Conservation (phyloP, 2,113 vertebrate genomes). For the Tychaedon coryphoeus region DNA sequence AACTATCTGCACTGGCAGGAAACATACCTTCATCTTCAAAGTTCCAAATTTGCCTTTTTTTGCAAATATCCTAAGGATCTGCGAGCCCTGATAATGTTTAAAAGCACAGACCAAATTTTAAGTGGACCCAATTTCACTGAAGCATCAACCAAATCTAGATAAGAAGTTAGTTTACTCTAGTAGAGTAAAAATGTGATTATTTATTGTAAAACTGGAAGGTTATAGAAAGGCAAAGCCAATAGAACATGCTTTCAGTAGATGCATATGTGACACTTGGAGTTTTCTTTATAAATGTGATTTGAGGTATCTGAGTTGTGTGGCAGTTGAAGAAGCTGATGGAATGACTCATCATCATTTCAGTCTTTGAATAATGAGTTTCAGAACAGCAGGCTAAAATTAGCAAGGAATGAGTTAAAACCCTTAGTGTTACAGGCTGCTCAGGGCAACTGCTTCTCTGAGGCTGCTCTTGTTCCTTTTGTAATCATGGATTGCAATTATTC, state of each 20-base stretch:
- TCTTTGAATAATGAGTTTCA: slow-evolving; percentile 4
- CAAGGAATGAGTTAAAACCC: slow-evolving; percentile 42
- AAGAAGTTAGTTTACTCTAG: not conserved
- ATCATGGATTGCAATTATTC: not conserved
- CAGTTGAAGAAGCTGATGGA: not conserved
- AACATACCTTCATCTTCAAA: not conserved
- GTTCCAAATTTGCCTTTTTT: not conserved
- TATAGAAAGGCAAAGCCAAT: not conserved
- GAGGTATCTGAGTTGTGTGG: not conserved
- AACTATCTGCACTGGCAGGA: not conserved
- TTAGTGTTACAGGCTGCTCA: not conserved
- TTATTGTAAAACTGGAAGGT: not conserved
- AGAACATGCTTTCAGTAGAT: not conserved
- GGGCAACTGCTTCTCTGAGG: not conserved
- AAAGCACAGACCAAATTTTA: not conserved
- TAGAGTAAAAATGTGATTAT: not conserved
- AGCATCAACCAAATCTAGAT: not conserved
- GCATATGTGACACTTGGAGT: not conserved
- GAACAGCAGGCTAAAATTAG: slow-evolving; percentile 43
- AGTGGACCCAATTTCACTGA: not conserved
- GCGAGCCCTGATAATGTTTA: not conserved
- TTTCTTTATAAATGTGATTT: not conserved
- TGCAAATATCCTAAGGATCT: not conserved
- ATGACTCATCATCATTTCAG: slow-evolving; percentile 26
- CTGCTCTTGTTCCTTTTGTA: not conserved